Conservation (phyloP, 1,140 invertebrate genomes). For the Rhynchophorus ferrugineus region DNA sequence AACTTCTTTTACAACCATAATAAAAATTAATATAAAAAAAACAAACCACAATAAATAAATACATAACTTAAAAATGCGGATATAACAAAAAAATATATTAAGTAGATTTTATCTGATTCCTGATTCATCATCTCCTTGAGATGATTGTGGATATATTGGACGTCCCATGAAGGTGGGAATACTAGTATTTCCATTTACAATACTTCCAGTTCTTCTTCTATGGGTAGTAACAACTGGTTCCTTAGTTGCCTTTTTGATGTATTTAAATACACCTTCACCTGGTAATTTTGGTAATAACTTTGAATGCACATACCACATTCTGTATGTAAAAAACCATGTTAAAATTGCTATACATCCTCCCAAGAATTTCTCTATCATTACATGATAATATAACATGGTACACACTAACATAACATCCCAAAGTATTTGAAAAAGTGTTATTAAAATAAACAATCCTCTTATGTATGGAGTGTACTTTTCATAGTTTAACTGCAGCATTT, state of each 20-base stretch:
- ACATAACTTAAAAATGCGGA: background rate
- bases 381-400: constrained; percentile 92
- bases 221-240: constrained; percentile 1
- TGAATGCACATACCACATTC: constrained; percentile 64
- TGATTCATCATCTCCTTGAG: constrained; percentile 11
- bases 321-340: constrained; percentile 89
- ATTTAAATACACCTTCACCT: constrained; percentile 73
- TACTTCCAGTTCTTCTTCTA: constrained; percentile 31
- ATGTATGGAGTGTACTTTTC: constrained; percentile 75
- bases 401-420: constrained; percentile 92
- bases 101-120: background rate
- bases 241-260: constrained; percentile 51
- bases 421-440: constrained; percentile 72
- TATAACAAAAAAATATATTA: background rate
- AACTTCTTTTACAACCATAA: no score
- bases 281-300: constrained; percentile 58
- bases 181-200: constrained; percentile 46
- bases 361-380: constrained; percentile 89
- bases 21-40: background rate
- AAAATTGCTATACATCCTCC: constrained; percentile 78
- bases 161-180: constrained; percentile 69
- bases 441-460: constrained; percentile 65
- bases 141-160: constrained; percentile 50
- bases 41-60: background rate
- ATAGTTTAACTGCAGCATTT: constrained; percentile 63